phyloP scores from a whole-genome alignment of 2,113 vertebrate species.

The Tretioscincus oriximinensis region DNA sequence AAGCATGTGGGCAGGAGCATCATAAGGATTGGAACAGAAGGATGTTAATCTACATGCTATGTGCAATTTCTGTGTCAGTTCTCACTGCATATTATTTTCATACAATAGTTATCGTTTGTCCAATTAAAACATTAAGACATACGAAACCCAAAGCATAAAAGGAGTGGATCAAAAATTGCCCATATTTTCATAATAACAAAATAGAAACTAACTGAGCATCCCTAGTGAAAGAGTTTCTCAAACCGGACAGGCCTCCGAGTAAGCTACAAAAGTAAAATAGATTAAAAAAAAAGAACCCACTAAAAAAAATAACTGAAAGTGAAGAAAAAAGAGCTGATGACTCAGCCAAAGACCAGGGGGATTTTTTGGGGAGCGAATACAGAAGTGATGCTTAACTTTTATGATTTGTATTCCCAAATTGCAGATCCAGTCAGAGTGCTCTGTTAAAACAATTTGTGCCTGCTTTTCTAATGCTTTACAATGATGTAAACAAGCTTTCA shows the following conservation, averaged over 20 bases:
- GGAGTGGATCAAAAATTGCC: too few relatives aligned
- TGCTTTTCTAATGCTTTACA: slow-evolving; percentile 15
- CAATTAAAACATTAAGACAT: too few relatives aligned
- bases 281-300: too few relatives aligned
- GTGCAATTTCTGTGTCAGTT: neutral
- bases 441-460: neutral
- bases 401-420: slow-evolving; percentile 15
- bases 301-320: neutral
- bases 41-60: neutral
- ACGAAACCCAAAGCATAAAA: too few relatives aligned
- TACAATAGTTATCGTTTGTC: too few relatives aligned
- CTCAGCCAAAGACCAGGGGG: too few relatives aligned
- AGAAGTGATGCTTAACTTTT: too few relatives aligned
- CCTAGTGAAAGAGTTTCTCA: neutral
- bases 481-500: slow-evolving; percentile 67
- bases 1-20: neutral
- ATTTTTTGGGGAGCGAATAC: too few relatives aligned
- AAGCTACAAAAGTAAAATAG: neutral
- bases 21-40: neutral
- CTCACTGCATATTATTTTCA: neutral
- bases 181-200: neutral
- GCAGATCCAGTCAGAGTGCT: slow-evolving; percentile 30
- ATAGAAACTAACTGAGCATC: neutral
- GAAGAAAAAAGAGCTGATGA: slow-evolving; percentile 2
- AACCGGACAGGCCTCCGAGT: neutral